Conservation (phyloP, 2,797 vertebrate genomes). For the Falco columbarius region DNA sequence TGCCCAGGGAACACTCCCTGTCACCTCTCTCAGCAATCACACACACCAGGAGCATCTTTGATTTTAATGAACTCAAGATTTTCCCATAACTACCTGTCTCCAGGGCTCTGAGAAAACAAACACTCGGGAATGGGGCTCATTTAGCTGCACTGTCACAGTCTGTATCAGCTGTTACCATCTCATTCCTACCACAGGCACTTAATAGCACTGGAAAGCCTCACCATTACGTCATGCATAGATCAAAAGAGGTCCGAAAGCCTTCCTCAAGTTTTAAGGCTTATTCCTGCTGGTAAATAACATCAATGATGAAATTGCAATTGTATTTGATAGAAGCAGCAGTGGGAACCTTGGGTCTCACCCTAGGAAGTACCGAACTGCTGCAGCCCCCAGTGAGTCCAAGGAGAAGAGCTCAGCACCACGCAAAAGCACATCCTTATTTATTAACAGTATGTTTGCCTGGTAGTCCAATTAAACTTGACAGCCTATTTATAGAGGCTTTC, state of each 20-base stretch:
- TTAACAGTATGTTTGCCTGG: constrained; percentile 32
- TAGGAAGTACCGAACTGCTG: neutral
- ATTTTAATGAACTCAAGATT: constrained; percentile 49
- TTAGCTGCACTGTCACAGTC: neutral
- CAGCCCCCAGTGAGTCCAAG: neutral
- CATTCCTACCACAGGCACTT: accelerated
- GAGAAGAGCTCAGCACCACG: neutral
- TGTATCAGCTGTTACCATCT: neutral
- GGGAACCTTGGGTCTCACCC: neutral
- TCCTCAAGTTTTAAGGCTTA: neutral
- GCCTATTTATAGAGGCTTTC: constrained; percentile 36
- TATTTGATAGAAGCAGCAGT: neutral
- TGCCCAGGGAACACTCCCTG: neutral
- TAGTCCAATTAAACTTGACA: constrained; percentile 42
- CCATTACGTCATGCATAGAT: neutral
- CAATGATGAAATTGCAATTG: neutral
- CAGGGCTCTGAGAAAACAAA: constrained; percentile 12
- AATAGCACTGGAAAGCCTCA: neutral
- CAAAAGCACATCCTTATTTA: constrained; percentile 32
- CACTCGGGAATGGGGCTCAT: neutral
- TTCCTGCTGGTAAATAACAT: neutral
- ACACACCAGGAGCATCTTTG: neutral
- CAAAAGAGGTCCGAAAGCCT: constrained; percentile 13
- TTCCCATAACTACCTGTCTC: neutral
- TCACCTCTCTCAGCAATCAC: constrained; percentile 14